Percentiles rank a stretch among this genome's conserved stretches.
phyloP scores from a whole-genome alignment of 2,888 invertebrate genomes.

The Hoplodrina blanda region DNA sequence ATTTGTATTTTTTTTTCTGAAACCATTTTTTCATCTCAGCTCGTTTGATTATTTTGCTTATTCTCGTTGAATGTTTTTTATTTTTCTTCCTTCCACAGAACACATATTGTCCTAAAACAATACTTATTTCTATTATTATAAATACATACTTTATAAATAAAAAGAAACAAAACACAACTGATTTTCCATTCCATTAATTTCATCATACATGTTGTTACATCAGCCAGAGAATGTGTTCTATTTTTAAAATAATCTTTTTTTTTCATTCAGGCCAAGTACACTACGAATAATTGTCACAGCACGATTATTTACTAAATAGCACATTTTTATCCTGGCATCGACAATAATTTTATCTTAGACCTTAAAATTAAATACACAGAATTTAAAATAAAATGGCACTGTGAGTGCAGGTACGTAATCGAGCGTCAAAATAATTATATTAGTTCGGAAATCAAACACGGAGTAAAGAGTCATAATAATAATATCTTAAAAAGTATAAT shows the following conservation, averaged over 20 bases:
- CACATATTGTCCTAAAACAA: slow-evolving; percentile 42
- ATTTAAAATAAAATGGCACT: slow-evolving; percentile 12
- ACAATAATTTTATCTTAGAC: not conserved
- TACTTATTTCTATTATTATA: slow-evolving; percentile 14
- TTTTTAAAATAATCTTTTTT: slow-evolving; percentile 28
- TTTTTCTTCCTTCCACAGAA: slow-evolving; percentile 15
- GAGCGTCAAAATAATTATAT: slow-evolving; percentile 22
- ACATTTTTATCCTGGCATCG: slow-evolving; percentile 19
- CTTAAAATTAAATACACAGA: slow-evolving; percentile 17
- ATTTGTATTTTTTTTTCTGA: not conserved
- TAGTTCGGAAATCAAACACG: too few species aligned
- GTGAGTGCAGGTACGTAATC: slow-evolving; percentile 2
- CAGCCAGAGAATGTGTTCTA: slow-evolving; percentile 4
- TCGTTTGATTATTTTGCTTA: slow-evolving; percentile 7
- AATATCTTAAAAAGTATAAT: too few species aligned
- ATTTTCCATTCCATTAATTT: not conserved
- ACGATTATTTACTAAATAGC: slow-evolving; percentile 32
- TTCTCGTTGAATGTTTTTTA: not conserved
- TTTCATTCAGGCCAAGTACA: not conserved
- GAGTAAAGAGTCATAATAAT: too few species aligned
- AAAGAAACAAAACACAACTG: not conserved
- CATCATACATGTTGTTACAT: not conserved
- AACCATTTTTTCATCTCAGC: not conserved
- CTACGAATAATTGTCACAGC: slow-evolving; percentile 16
- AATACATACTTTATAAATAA: slow-evolving; percentile 3